Conservation (phyloP, 30 jellyfish, hydroid and myxozoan genomes). For the Chrysaora quinquecirrha region DNA sequence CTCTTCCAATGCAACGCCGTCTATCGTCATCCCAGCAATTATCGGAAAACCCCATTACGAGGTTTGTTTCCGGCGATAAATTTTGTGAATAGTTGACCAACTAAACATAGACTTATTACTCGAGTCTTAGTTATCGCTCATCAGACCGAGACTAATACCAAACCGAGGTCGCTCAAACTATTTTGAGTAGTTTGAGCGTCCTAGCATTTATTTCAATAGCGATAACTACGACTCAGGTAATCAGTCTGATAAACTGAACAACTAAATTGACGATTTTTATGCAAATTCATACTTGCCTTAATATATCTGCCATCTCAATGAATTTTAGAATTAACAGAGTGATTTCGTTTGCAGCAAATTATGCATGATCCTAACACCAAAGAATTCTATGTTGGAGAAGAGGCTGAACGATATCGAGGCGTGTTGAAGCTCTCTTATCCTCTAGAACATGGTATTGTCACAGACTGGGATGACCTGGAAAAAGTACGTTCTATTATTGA, state of each 20-base stretch:
- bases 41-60: slow-evolving; percentile 85
- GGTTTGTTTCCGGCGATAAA: slow-evolving; percentile 30
- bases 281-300: too few relatives aligned
- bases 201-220: too few relatives aligned
- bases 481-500: slow-evolving; percentile 78
- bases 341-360: slow-evolving; percentile 61
- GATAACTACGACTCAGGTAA: too few relatives aligned
- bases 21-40: slow-evolving; percentile 82
- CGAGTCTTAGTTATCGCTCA: too few relatives aligned
- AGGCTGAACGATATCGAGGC: slow-evolving; percentile 87
- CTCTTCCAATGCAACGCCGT: slow-evolving; percentile 69
- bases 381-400: slow-evolving; percentile 73
- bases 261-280: too few relatives aligned
- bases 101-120: too few relatives aligned
- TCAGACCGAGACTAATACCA: too few relatives aligned
- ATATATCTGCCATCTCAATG: neutral
- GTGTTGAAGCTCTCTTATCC: slow-evolving; percentile 86
- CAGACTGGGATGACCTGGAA: slow-evolving; percentile 91
- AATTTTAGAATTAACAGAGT: neutral
- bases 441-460: slow-evolving; percentile 80
- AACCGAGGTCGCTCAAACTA: too few relatives aligned
- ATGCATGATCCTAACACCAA: slow-evolving; percentile 31
- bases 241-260: too few relatives aligned
- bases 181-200: too few relatives aligned
- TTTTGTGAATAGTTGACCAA: too few relatives aligned